Evolutionary conservation across 2,888 invertebrate genomes (phyloP).

Genomic region (Netelia inedita): DNA sequence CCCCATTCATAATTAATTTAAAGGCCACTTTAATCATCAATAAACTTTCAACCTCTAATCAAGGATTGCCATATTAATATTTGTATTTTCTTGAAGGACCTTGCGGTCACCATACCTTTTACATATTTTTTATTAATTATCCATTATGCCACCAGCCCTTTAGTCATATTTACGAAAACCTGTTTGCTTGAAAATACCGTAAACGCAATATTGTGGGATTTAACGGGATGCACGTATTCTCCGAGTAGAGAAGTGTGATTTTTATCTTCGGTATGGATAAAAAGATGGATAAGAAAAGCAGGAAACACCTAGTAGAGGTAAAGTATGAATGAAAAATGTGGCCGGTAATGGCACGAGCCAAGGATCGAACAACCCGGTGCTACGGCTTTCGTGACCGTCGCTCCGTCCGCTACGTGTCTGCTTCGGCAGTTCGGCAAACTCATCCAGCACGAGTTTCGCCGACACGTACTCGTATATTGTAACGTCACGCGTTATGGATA

Average conservation of each 20-base stretch:
- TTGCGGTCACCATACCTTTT: too few relatives aligned
- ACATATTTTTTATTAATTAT: too few relatives aligned
- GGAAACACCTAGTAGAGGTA: background rate
- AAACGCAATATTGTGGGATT: too few relatives aligned
- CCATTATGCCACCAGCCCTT: too few relatives aligned
- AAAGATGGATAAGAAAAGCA: background rate
- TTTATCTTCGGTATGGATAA: background rate
- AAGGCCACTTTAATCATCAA: too few relatives aligned
- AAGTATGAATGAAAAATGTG: background rate
- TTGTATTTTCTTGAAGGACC: too few relatives aligned
- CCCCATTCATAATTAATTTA: too few relatives aligned
- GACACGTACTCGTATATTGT: conserved; percentile 16
- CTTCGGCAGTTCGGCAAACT: conserved; percentile 53
- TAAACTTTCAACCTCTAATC: too few relatives aligned
- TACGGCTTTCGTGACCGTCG: conserved; percentile 12
- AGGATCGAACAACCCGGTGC: conserved; percentile 35
- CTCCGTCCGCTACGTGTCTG: conserved; percentile 23
- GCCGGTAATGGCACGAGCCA: background rate
- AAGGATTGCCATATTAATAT: too few relatives aligned
- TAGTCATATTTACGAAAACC: too few relatives aligned
- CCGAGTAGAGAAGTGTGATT: background rate
- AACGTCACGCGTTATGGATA: conserved; percentile 26
- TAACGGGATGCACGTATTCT: too few relatives aligned
- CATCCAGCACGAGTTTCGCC: conserved; percentile 45
- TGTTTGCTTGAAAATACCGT: too few relatives aligned